Percentiles rank a stretch among this genome's conserved stretches.
These are phyloP conservation scores for Hapalemur alaotrensis DNA, from an alignment of 2,797 vertebrate genomes.

Conservation along the genomic window DNA sequence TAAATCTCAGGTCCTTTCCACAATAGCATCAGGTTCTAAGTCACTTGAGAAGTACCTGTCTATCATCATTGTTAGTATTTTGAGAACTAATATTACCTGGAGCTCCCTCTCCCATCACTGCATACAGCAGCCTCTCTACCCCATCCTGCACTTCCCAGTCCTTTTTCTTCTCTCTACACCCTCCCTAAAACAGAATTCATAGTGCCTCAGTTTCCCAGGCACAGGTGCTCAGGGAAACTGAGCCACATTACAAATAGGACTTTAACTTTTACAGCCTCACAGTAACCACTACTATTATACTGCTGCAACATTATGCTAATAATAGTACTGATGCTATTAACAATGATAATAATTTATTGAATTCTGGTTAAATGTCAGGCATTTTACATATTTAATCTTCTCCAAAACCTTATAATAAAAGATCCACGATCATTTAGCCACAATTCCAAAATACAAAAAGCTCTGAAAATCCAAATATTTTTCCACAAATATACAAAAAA, in stretches of 20 bases:
- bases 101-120: not conserved
- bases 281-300: not conserved
- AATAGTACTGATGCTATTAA: not conserved
- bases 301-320: not conserved
- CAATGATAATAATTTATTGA: not conserved
- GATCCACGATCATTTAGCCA: not conserved
- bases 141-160: not conserved
- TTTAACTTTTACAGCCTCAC: not conserved
- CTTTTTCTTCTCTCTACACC: not conserved
- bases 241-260: not conserved
- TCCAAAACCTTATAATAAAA: not conserved
- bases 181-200: not conserved
- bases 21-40: not conserved
- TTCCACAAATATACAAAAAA: not conserved
- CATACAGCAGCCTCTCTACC: not conserved
- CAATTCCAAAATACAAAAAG: slow-evolving; percentile 6
- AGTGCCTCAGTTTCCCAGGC: no score
- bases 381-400: not conserved
- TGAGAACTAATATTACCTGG: not conserved
- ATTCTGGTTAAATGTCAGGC: not conserved
- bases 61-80: not conserved
- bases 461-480: not conserved
- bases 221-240: not conserved
- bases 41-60: not conserved
- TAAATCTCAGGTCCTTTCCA: not conserved